These are phyloP conservation scores for Bubo scandiacus DNA, from an alignment of 2,113 vertebrate genomes.

Conservation along the genomic window DNA sequence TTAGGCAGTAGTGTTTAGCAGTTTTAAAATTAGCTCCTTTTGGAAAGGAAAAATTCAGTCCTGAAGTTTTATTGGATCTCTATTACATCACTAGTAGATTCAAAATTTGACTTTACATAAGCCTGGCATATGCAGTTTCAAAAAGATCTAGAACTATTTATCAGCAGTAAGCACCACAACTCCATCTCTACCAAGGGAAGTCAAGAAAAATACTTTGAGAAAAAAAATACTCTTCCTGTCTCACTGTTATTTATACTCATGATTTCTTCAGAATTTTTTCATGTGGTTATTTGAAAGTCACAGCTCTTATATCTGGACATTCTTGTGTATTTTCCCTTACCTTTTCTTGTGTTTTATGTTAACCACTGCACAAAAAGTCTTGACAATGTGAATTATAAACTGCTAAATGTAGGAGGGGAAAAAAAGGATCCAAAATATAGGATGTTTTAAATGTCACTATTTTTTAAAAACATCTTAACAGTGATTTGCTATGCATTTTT, in stretches of 20 bases:
- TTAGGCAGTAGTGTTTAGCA: not conserved
- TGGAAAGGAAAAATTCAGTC: not conserved
- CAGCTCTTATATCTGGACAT: not conserved
- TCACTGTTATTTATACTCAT: not conserved
- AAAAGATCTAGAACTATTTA: not conserved
- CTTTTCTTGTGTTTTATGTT: not conserved
- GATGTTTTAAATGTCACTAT: not conserved
- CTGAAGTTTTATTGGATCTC: not conserved
- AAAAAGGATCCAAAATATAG: not conserved
- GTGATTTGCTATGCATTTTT: not conserved
- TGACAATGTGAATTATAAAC: not conserved
- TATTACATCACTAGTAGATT: not conserved
- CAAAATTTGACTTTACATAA: not conserved
- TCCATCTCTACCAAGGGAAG: not conserved
- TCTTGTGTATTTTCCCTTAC: not conserved
- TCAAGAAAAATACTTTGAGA: not conserved
- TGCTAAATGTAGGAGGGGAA: not conserved
- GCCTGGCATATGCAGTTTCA: not conserved
- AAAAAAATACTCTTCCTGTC: not conserved
- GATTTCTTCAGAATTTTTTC: not conserved
- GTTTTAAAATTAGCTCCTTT: not conserved
- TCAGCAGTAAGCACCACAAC: not conserved
- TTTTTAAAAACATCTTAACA: not conserved
- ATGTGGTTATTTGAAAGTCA: not conserved
- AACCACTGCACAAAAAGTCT: not conserved